Percentiles rank a stretch among this genome's conserved stretches.
phyloP scores from a whole-genome alignment of 37 sponge, comb jelly and placozoan species.

The Tethya wilhelma region DNA sequence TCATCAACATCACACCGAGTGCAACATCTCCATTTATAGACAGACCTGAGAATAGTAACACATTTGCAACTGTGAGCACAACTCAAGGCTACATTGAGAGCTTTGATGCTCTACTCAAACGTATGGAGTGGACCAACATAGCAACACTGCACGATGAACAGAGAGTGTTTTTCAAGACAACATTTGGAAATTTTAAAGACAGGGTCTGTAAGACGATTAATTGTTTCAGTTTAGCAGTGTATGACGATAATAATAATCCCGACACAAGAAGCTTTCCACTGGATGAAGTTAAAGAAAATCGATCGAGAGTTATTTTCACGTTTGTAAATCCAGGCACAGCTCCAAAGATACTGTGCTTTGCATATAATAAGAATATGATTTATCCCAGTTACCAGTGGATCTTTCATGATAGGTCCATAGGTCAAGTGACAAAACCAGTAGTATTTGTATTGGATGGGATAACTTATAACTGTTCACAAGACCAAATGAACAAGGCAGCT shows the following conservation, averaged over 20 bases:
- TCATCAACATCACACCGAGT: conserved; percentile 20
- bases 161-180: neutral
- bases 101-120: neutral
- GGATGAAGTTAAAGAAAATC: neutral
- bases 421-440: neutral
- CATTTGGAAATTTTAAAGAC: neutral
- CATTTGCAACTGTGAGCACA: conserved; percentile 29
- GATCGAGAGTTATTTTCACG: conserved; percentile 12
- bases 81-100: neutral
- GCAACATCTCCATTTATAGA: neutral
- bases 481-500: conserved; percentile 7
- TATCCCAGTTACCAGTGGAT: conserved; percentile 40
- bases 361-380: conserved; percentile 2
- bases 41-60: neutral
- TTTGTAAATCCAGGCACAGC: conserved; percentile 14
- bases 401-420: conserved; percentile 29
- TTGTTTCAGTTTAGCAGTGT: neutral
- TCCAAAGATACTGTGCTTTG: conserved; percentile 22
- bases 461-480: neutral
- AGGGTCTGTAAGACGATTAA: neutral
- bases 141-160: conserved; percentile 9
- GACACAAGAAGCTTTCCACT: no score
- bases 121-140: neutral
- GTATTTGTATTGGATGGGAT: neutral
- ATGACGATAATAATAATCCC: neutral